Evolutionary conservation across 1,140 invertebrate genomes (phyloP).

Genomic region (Lordiphosa clarofinis): DNA sequence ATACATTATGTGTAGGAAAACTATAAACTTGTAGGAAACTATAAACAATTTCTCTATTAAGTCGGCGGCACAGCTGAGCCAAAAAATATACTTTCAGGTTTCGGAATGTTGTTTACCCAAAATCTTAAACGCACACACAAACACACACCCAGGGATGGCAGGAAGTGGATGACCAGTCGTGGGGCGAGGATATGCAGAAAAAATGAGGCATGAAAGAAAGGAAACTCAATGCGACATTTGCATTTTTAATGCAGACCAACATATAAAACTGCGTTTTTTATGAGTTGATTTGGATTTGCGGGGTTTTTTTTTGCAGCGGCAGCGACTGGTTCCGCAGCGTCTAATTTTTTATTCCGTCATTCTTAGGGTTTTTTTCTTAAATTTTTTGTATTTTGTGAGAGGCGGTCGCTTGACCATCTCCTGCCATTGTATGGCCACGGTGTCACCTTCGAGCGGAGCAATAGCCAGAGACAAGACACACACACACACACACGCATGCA

Average conservation of each 20-base stretch:
- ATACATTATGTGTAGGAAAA: no score
- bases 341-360: constrained; percentile 41
- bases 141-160: constrained; percentile 22
- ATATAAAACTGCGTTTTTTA: constrained; percentile 68
- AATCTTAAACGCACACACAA: constrained; percentile 51
- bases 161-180: constrained; percentile 49
- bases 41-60: neutral
- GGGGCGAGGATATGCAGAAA: constrained; percentile 35
- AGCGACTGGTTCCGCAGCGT: constrained; percentile 52
- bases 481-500: constrained; percentile 20
- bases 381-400: constrained; percentile 26
- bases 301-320: constrained; percentile 30
- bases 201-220: constrained; percentile 28
- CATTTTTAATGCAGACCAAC: constrained; percentile 79
- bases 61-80: constrained; percentile 6
- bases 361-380: constrained; percentile 24
- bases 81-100: constrained; percentile 23
- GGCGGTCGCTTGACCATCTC: constrained; percentile 53
- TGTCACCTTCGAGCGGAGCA: constrained; percentile 71
- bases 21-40: no score
- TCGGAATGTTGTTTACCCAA: constrained; percentile 65
- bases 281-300: constrained; percentile 65
- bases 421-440: constrained; percentile 66
- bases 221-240: constrained; percentile 75
- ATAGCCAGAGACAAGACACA: constrained; percentile 67